Percentiles rank a stretch among this genome's conserved stretches.
phyloP scores from a whole-genome alignment of 2,888 invertebrate species.

The Ophioninae sp. region DNA sequence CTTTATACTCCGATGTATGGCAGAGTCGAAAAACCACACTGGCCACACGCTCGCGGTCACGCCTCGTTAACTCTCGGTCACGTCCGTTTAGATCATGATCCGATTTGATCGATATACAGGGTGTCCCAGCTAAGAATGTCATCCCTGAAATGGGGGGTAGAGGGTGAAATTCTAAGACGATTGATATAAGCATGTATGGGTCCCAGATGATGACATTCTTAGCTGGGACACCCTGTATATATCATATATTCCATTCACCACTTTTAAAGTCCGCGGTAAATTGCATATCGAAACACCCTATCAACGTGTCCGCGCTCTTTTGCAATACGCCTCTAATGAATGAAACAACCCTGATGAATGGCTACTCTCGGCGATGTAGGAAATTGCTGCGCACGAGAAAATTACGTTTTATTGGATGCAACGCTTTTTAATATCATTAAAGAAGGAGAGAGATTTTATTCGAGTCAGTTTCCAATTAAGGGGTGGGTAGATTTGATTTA shows the following conservation, averaged over 20 bases:
- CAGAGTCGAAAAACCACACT: constrained; percentile 33
- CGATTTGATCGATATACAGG: constrained; percentile 57
- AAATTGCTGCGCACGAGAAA: background rate
- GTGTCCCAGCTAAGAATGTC: too few species aligned
- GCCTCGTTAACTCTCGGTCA: constrained; percentile 60
- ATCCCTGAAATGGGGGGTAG: too few species aligned
- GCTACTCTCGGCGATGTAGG: constrained; percentile 17
- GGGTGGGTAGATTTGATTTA: too few species aligned
- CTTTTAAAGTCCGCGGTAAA: constrained; percentile 39
- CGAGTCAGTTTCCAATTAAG: too few species aligned
- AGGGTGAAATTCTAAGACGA: too few species aligned
- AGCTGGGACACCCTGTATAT: too few species aligned
- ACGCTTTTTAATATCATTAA: background rate
- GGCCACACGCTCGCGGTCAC: constrained; percentile 55
- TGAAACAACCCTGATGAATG: constrained; percentile 51
- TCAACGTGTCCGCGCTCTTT: constrained; percentile 12
- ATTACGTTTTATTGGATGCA: background rate
- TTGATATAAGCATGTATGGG: too few species aligned
- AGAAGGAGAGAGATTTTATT: too few species aligned
- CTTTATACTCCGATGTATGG: background rate
- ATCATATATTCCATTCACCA: constrained; percentile 61
- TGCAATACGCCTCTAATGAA: constrained; percentile 54
- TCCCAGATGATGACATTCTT: too few species aligned
- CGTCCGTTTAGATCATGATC: constrained; percentile 62
- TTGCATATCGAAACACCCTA: constrained; percentile 8